These are phyloP conservation scores for Onychomys arenicola DNA, from an alignment of 2,797 vertebrate species.

Conservation along the genomic window DNA sequence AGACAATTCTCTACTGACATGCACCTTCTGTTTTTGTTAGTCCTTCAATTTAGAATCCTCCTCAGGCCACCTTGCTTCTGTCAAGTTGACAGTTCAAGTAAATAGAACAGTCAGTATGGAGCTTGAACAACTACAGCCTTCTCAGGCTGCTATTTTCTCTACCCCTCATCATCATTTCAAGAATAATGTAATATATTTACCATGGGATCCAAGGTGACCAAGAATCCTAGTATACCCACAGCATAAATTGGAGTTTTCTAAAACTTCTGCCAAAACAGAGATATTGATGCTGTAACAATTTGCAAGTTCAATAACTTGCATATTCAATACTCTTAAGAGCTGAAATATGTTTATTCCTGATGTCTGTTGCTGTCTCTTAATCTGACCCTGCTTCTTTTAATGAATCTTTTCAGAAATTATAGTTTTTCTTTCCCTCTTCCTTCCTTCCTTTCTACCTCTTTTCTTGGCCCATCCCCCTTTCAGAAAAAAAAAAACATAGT, in stretches of 20 bases:
- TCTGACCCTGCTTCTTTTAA: not conserved
- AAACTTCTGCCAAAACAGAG: not conserved
- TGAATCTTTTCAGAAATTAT: not conserved
- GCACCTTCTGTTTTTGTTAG: not conserved
- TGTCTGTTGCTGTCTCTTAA: not conserved
- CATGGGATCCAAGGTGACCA: not conserved
- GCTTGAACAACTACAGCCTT: not conserved
- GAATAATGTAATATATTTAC: not conserved
- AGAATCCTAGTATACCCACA: not conserved
- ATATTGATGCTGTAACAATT: not conserved
- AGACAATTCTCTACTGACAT: not conserved
- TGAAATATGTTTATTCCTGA: not conserved
- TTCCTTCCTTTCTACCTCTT: not conserved
- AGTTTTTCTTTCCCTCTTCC: not conserved
- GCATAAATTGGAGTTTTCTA: not conserved
- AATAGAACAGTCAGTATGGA: not conserved
- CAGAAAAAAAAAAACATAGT: not conserved
- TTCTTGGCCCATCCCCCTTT: not conserved
- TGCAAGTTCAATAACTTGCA: not conserved
- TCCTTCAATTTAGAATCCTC: not conserved
- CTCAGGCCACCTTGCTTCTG: not conserved
- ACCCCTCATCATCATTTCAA: not conserved
- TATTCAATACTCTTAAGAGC: not conserved
- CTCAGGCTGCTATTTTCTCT: not conserved
- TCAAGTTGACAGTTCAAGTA: not conserved